These are phyloP conservation scores for Pocota personata DNA, from an alignment of 2,888 invertebrate genomes.

Conservation along the genomic window DNA sequence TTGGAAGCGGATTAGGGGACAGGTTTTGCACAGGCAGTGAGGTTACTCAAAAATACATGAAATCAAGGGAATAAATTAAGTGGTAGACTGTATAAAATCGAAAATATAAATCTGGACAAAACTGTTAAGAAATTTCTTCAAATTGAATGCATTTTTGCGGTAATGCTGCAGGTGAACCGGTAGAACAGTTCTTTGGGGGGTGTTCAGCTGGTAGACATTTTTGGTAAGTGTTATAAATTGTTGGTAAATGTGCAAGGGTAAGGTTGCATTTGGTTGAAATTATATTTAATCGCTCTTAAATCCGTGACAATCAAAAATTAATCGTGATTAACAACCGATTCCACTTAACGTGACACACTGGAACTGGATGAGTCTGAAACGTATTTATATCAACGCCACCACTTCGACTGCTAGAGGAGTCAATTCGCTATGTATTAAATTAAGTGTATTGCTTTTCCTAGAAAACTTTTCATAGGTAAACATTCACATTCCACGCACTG, in stretches of 20 bases:
- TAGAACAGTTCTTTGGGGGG: slow-evolving; percentile 28
- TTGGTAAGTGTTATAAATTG: slow-evolving; percentile 3
- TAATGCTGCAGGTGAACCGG: slow-evolving; percentile 41
- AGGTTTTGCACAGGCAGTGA: background rate
- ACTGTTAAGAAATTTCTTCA: slow-evolving; percentile 61
- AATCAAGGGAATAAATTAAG: background rate
- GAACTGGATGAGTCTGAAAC: too few relatives aligned
- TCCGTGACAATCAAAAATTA: too few relatives aligned
- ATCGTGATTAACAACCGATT: too few relatives aligned
- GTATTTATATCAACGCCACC: too few relatives aligned
- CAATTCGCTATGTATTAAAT: too few relatives aligned
- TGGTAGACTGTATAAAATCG: background rate
- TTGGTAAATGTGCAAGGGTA: background rate
- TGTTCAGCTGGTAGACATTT: background rate
- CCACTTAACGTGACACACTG: too few relatives aligned
- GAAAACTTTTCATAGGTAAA: too few relatives aligned
- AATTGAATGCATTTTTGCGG: slow-evolving; percentile 58
- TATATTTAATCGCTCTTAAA: too few relatives aligned
- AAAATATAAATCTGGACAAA: background rate
- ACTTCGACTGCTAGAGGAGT: too few relatives aligned
- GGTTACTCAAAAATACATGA: background rate
- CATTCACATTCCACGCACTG: too few relatives aligned
- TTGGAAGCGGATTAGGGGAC: background rate
- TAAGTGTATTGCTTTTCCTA: too few relatives aligned
- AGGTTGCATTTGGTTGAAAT: background rate